Conservation (phyloP, 2,888 invertebrate genomes). For the Altica lythri region DNA sequence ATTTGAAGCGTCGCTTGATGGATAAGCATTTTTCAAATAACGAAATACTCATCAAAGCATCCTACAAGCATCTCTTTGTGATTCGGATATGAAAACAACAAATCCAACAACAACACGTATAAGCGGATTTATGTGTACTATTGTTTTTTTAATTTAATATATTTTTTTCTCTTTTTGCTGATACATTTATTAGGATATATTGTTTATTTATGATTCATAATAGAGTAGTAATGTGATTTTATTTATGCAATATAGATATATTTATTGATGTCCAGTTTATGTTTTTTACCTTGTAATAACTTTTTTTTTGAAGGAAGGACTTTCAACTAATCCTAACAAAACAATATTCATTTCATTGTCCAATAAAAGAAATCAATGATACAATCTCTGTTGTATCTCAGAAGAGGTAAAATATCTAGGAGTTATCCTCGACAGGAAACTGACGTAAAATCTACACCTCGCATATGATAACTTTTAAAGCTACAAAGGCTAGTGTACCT, state of each 20-base stretch:
- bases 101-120: conserved; percentile 2
- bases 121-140: conserved; percentile 24
- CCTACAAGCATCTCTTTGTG: conserved; percentile 36
- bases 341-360: too few species aligned
- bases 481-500: too few species aligned
- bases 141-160: conserved; percentile 31
- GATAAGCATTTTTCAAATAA: conserved; percentile 30
- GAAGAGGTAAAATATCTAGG: too few species aligned
- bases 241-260: conserved; percentile 42
- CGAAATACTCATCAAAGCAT: conserved; percentile 42
- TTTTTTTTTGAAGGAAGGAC: too few species aligned
- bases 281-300: neutral
- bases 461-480: too few species aligned
- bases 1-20: conserved; percentile 41
- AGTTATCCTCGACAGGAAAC: too few species aligned
- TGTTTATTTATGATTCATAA: conserved; percentile 27
- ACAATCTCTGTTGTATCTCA: too few species aligned
- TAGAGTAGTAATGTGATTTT: conserved; percentile 39
- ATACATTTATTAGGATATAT: conserved; percentile 2
- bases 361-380: too few species aligned
- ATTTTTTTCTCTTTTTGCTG: conserved; percentile 14
- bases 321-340: too few species aligned
- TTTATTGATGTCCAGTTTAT: conserved; percentile 33
- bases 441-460: too few species aligned
- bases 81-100: conserved; percentile 20